Evolutionary conservation across 2,797 vertebrate genomes (phyloP).

Genomic region (Leuciscus waleckii): DNA sequence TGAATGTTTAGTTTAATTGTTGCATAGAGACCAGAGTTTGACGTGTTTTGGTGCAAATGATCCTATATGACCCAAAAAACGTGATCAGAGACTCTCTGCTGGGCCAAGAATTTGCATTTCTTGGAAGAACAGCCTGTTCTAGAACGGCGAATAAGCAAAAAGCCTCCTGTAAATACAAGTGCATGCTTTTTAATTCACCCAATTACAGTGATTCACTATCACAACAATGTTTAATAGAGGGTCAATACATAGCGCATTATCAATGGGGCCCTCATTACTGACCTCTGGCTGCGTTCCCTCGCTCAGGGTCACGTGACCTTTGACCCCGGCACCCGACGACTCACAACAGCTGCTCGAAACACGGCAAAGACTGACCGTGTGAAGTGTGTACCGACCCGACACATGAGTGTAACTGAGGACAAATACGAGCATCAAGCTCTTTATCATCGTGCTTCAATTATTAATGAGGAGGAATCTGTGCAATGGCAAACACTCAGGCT

Average conservation of each 20-base stretch:
- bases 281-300: neutral
- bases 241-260: conserved; percentile 56
- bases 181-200: conserved; percentile 50
- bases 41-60: conserved; percentile 21
- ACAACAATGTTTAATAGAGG: conserved; percentile 60
- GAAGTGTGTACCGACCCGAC: neutral
- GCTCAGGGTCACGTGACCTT: conserved; percentile 13
- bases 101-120: conserved; percentile 15
- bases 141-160: conserved; percentile 40
- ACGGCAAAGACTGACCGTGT: neutral
- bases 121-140: conserved; percentile 45
- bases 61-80: conserved; percentile 42
- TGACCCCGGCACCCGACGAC: conserved; percentile 18
- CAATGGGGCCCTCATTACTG: conserved; percentile 45
- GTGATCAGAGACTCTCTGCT: conserved; percentile 16
- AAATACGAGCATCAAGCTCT: conserved; percentile 13
- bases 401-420: conserved; percentile 21
- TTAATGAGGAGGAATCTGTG: conserved; percentile 30
- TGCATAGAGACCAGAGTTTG: conserved; percentile 24
- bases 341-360: conserved; percentile 31
- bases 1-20: conserved; percentile 38
- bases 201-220: conserved; percentile 62
- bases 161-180: conserved; percentile 48
- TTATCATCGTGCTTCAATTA: conserved; percentile 19
- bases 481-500: conserved; percentile 5